Conservation (phyloP, 2,888 invertebrate species). For the Pegoplata infirma region DNA sequence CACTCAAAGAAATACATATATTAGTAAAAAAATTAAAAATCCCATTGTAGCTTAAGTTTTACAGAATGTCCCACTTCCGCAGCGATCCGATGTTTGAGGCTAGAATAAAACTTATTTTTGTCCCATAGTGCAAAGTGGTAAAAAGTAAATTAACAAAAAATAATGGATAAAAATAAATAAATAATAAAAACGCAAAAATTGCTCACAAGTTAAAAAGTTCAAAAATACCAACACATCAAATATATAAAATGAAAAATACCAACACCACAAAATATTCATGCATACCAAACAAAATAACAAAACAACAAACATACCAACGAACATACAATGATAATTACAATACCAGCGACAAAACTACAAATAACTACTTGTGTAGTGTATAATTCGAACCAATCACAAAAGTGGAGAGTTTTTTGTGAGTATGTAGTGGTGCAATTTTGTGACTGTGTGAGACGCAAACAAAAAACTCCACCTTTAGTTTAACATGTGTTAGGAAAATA, state of each 20-base stretch:
- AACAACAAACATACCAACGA: constrained; percentile 59
- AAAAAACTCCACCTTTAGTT: constrained; percentile 70
- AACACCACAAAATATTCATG: constrained; percentile 65
- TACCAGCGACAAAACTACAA: constrained; percentile 66
- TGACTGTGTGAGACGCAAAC: constrained; percentile 34
- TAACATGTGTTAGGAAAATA: constrained; percentile 47
- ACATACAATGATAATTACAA: constrained; percentile 55
- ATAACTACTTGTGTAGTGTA: constrained; percentile 1
- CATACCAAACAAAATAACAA: constrained; percentile 59
- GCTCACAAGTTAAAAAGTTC: constrained; percentile 36
- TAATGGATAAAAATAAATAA: constrained; percentile 35
- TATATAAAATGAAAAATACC: constrained; percentile 67
- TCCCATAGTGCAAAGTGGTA: not conserved
- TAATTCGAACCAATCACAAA: constrained; percentile 70
- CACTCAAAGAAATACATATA: no score
- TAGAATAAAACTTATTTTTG: no score
- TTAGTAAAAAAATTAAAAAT: no score
- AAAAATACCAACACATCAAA: constrained; percentile 45
- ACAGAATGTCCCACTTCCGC: no score
- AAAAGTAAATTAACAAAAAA: constrained; percentile 38
- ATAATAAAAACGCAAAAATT: constrained; percentile 49
- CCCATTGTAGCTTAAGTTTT: no score
- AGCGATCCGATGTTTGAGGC: no score
- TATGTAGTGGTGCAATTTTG: constrained; percentile 35
- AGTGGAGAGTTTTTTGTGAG: constrained; percentile 72